Evolutionary conservation across 2,113 vertebrate genomes (phyloP), one percentile per base, ranked within the genome.

Genomic region (Protobothrops flavoviridis): DNA sequence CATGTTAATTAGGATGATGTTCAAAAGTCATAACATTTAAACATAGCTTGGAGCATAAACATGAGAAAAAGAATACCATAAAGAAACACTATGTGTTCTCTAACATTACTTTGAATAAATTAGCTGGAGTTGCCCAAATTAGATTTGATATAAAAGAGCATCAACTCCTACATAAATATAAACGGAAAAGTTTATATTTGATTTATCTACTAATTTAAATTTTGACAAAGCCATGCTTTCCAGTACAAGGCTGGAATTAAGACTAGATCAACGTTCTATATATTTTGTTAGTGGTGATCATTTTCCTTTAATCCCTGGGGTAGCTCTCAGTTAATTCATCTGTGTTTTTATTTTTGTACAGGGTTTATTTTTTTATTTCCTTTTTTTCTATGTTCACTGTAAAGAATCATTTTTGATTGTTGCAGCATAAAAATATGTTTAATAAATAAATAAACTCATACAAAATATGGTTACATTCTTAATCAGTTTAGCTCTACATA

Each of bases 401-500:
- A 7, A 81, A 81, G 74, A 81, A 17, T 43, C 7, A 21, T 81
- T 81, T 81, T 81, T 39, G 0, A 81, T 81, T 81, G 33, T 21
- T 21, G 74, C 17, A 43, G 17, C 74, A 43, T 81, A 81, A 43
- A 81, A 43, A 43, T 81, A 8, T 81, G 74, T 81, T 81, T 81
- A 81, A 81, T 81, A 81, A 81, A 81, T 81, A 81, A 87, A 93
- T 87, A 59, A 96, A 96, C 90, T 4, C 74, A 39, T 85, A 90
- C 86, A 90, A 50, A 69, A 93, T 93, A 89, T 91, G 85, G 61
- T 91, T 94, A 91, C 23, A 91, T 61, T 0, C 94, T 96, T 95
- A 95, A 96, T 96, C 92, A 39, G 95, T 95, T 97, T 94, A 96
- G 88, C 94, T 95, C 93, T 93, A 21, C 95, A 94, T 95, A 95